Evolutionary conservation across 2,113 vertebrate genomes (phyloP), one percentile per base, ranked within the genome.

Genomic region (Drymodes brunneopygia): DNA sequence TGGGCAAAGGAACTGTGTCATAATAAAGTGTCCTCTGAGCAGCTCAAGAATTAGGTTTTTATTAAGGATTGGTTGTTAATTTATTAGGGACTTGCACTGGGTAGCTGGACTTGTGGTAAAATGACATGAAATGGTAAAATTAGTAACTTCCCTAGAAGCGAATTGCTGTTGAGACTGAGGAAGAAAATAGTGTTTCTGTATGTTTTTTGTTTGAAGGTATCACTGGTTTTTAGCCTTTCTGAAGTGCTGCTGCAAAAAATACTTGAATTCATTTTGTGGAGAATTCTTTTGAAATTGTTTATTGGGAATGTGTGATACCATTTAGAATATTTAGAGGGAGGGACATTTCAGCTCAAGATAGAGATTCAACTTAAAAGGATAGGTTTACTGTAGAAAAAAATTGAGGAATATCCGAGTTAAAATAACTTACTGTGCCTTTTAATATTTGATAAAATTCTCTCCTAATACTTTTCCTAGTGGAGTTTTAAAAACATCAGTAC

Each of bases 1-100:
- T 24, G 42, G 27, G n/a, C 3, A 12, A 50, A 20, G 28, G 22
- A 54, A 1, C 1, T 1, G 3, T 6, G 28, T 4, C 14, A 2
- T 5, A 16, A 47, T n/a, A 10, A 62, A 73, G 35, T 21, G 10
- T 40, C 66, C 9, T 36, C 40, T 45, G 15, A 51, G 47, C 6
- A 57, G 35, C 23, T 54, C 28, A 24, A 33, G 51, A 58, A 24
- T 45, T 28, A 57, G 28, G 8, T 51, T 88, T 75, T 86, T 42
- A 17, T 79, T 64, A 31, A 35, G 12, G 29, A 10, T 35, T 35
- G 64, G 7, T 3, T 60, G 24, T 42, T 47, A 36, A 33, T 21
- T 70, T 70, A 12, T 69, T 66, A 66, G 15, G 27, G n/a, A 44
- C 11, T 82, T 54, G 17, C 2, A 11, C 3, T 17, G 5, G 11